A percentile compares a stretch with the other conserved stretches of the same genome.
These are phyloP conservation scores for Rhabdornis inornatus DNA, from an alignment of 2,113 vertebrate species.

Conservation along the genomic window DNA sequence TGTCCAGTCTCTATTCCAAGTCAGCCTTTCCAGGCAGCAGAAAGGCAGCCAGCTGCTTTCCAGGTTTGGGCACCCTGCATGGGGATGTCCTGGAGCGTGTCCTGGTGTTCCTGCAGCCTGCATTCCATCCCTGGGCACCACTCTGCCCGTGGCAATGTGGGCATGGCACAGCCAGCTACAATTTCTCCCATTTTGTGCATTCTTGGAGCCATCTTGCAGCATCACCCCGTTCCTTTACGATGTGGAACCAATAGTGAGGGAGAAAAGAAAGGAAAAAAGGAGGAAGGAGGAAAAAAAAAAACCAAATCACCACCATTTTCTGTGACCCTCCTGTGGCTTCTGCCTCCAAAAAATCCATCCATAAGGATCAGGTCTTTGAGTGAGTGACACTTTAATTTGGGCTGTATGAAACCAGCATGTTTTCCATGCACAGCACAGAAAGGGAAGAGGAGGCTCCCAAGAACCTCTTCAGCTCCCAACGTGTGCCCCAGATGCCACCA, in stretches of 20 bases:
- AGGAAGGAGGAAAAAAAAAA: neutral
- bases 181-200: neutral
- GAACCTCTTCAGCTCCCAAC: neutral
- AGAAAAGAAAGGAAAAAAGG: neutral
- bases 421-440: neutral
- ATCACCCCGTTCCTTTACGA: neutral
- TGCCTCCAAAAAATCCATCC: neutral
- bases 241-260: neutral
- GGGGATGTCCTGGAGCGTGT: neutral
- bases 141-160: accelerated
- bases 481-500: slow-evolving; percentile 19
- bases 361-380: neutral
- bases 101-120: neutral
- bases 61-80: neutral
- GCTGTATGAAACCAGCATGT: slow-evolving; percentile 20
- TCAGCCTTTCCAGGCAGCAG: neutral
- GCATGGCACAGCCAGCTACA: neutral
- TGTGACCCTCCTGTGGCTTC: neutral
- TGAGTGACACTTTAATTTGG: neutral
- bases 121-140: neutral
- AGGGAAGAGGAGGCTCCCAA: neutral
- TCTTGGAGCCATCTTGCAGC: neutral
- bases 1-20: too few species aligned
- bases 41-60: neutral
- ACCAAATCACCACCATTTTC: neutral